These are phyloP conservation scores for Gymnothorax reevesii DNA, from an alignment of 2,797 vertebrate species.

Conservation along the genomic window DNA sequence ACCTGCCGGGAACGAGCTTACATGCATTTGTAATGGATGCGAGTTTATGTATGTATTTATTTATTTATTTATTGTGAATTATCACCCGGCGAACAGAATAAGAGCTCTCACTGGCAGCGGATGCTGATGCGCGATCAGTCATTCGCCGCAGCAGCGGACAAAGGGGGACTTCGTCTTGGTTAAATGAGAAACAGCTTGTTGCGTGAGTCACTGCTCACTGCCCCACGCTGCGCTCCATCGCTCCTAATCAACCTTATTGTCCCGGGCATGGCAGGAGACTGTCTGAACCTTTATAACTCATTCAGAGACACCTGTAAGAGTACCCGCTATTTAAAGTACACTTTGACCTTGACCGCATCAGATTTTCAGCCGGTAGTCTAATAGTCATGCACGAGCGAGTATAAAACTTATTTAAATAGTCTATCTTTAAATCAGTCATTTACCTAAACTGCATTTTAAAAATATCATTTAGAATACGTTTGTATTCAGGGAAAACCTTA, in stretches of 20 bases:
- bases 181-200: conserved; percentile 41
- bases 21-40: neutral
- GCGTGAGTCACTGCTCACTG: conserved; percentile 40
- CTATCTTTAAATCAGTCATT: neutral
- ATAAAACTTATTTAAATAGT: neutral
- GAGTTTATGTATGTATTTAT: neutral
- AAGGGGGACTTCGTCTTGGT: conserved; percentile 33
- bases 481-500: neutral
- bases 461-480: neutral
- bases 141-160: conserved; percentile 37
- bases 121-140: conserved; percentile 50
- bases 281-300: conserved; percentile 36
- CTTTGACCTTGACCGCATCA: conserved; percentile 40
- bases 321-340: conserved; percentile 43
- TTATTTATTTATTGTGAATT: neutral
- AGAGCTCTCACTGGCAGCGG: conserved; percentile 42
- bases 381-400: conserved; percentile 20
- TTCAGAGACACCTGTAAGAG: conserved; percentile 37
- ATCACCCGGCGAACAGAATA: conserved; percentile 25
- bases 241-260: conserved; percentile 51
- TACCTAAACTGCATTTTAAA: neutral
- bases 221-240: conserved; percentile 39
- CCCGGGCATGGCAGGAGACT: conserved; percentile 31
- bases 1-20: conserved; percentile 4
- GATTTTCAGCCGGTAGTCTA: conserved; percentile 40